Evolutionary conservation across 2,888 invertebrate genomes (phyloP), one percentile per base, ranked within the genome.

Genomic region (Epirrita christyi): DNA sequence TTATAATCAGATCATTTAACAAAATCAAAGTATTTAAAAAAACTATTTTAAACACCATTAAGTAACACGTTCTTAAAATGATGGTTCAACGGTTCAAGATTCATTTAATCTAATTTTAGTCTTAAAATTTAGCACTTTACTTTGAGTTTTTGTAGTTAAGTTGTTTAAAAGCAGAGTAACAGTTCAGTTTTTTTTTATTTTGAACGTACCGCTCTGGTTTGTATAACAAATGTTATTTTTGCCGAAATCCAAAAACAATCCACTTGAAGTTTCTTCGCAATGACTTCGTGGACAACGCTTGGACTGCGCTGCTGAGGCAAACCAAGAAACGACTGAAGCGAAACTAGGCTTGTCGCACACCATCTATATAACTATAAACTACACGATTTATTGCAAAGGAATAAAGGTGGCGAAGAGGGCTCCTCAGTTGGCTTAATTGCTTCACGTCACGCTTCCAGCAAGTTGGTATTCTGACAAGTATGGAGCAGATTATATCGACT

Each of bases 291-390:
- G 71, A 65, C 71, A 59, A 67, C 72, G 67, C 67, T 60, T 63
- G 68, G 56, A 85, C 86, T 85, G 83, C 68, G 76, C 70, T 56
- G 76, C 70, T 56, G 62, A 57, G 66, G 66, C 68, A 70, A 67
- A 71, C 68, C 70, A 65, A 55, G 64, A 66, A 67, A 58, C 72
- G 56, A 75, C 77, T 76, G 75, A 72, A 71, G 64, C 64, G 70
- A 67, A 64, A 68, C 70, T 71, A 79, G 71, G 80, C 70, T 63
- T 66, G 67, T 55, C 79, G 77, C 76, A 80, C 74, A 80, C 78
- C 42, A 32, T 37, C 42, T 14, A 43, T 43, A 38, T 21, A 21
- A 2, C 21, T 13, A 59, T 59, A 44, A 55, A 62, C 44, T 52
- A 48, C 53, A 60, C 21, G 40, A 59, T 61, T 45, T 50, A 55